phyloP scores from a whole-genome alignment of 2,797 vertebrate genomes.

The Furcifer pardalis region DNA sequence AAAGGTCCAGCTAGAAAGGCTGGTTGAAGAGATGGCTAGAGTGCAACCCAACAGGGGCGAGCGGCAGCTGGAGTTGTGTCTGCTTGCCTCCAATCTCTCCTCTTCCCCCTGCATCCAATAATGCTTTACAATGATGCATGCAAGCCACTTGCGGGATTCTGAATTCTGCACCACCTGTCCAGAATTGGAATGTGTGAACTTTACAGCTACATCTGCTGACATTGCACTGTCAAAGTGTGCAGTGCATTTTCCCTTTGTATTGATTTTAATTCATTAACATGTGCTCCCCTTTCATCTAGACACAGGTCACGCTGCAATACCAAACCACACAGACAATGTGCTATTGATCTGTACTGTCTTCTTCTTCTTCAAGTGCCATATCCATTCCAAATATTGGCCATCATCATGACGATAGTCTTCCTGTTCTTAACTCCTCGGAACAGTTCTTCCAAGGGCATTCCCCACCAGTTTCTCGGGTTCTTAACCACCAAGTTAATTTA shows the following conservation, averaged over 20 bases:
- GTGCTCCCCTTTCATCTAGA: background rate
- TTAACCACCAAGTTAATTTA: no score
- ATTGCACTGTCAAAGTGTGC: background rate
- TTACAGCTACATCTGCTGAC: background rate
- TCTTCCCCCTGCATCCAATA: background rate
- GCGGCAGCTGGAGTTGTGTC: background rate
- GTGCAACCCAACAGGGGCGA: background rate
- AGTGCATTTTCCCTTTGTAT: slow-evolving; percentile 8
- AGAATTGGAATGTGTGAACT: background rate
- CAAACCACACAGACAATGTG: slow-evolving; percentile 8
- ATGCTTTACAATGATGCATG: background rate
- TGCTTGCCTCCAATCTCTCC: background rate
- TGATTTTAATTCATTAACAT: slow-evolving; percentile 34
- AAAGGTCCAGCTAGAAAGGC: background rate
- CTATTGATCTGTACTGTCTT: slow-evolving; percentile 17
- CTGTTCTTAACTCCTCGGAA: no score
- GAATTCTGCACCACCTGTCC: background rate
- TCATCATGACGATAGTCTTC: no score
- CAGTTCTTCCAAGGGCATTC: no score
- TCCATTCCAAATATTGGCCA: no score
- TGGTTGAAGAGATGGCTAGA: background rate
- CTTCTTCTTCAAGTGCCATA: no score
- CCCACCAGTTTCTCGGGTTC: no score
- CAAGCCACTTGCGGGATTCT: background rate
- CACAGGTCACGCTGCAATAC: background rate